Evolutionary conservation across 2,888 invertebrate genomes (phyloP).

Genomic region (Ectobius pallidus): DNA sequence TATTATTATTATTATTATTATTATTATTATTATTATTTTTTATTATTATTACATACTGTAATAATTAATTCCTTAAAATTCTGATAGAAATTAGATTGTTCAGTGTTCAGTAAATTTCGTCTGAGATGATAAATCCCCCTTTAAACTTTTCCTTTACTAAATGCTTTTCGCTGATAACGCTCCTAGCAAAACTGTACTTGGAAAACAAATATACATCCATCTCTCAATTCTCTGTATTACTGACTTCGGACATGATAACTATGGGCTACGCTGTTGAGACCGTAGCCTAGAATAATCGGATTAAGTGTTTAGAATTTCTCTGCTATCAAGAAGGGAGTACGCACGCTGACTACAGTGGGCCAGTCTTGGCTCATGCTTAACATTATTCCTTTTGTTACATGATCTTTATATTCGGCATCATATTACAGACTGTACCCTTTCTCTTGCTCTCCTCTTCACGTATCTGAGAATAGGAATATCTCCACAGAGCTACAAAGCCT

Average conservation of each 20-base stretch:
- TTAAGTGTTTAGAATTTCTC: neutral
- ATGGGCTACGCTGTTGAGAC: neutral
- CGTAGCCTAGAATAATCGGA: neutral
- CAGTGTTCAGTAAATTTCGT: no score
- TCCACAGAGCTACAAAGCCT: slow-evolving; percentile 20
- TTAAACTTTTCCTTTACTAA: no score
- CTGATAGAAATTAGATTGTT: no score
- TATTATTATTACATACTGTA: no score
- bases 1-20: no score
- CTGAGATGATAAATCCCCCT: no score
- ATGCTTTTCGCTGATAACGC: no score
- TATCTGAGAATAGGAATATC: slow-evolving; percentile 14
- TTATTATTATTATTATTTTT: no score
- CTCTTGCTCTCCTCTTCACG: neutral
- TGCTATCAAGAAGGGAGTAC: neutral
- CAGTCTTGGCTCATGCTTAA: slow-evolving; percentile 11
- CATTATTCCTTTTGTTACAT: neutral
- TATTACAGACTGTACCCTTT: neutral
- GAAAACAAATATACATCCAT: neutral
- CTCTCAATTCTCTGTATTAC: neutral
- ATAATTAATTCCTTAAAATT: no score
- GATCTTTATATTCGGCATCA: neutral
- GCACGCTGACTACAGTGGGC: neutral
- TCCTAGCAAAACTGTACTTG: neutral
- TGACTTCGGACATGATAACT: neutral